These are phyloP conservation scores for Nannoperca australis DNA, from an alignment of 2,797 vertebrate genomes.

Conservation along the genomic window DNA sequence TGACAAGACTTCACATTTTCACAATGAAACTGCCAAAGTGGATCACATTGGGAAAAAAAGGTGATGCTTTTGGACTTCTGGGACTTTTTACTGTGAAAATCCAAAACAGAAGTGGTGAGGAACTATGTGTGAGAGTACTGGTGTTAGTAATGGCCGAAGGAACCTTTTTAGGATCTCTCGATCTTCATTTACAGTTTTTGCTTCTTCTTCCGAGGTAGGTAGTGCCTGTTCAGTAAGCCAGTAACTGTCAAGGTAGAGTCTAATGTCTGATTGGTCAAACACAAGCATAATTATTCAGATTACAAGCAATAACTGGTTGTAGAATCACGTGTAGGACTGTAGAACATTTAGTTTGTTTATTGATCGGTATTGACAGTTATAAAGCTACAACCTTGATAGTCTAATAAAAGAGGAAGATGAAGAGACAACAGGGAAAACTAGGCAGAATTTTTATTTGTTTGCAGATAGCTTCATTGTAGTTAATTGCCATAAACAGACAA, in stretches of 20 bases:
- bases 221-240: background rate
- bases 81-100: background rate
- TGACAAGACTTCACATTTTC: background rate
- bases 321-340: background rate
- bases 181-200: background rate
- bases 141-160: background rate
- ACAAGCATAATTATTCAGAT: background rate
- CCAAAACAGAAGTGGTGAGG: background rate
- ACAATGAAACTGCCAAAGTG: background rate
- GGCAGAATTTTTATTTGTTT: background rate
- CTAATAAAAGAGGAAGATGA: background rate
- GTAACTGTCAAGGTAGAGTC: background rate
- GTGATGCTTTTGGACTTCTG: background rate
- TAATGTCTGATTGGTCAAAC: background rate
- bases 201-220: background rate
- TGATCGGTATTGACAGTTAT: background rate
- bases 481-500: background rate
- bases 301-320: background rate
- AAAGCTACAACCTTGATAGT: background rate
- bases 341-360: background rate
- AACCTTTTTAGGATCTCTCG: background rate
- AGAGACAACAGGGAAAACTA: background rate
- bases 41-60: background rate
- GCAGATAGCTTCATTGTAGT: constrained; percentile 2
- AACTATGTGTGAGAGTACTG: background rate